Base-by-base conservation (phyloP, 2,113 vertebrate genomes). In the Okapia johnstoni region DNA sequence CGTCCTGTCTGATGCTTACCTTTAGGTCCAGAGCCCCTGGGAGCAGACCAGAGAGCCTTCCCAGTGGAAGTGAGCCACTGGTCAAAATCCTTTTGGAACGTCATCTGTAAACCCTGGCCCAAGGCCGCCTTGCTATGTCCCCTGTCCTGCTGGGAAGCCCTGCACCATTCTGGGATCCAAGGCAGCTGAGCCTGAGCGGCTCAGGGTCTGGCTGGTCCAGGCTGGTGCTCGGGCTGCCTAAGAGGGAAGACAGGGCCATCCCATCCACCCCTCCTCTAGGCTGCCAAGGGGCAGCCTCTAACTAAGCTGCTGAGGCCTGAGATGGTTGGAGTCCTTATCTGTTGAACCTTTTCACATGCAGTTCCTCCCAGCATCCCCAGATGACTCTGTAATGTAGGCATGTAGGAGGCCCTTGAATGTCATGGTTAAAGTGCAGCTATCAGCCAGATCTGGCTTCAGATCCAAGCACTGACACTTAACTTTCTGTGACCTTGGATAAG, bases 31-130 rank as follows among this genome's bases (percentile, higher is more conserved):
- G 97, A 83, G 93, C 92, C 57, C 93, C 79, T 97, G 2, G 96
- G 63, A 94, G 96, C 93, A 97, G 98, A 86, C 95, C 77, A 57
- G 95, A 97, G 96, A 93, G 97, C 96, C 98, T 98, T 98, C 97
- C 98, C 98, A 94, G 61, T 98, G 98, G 97, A 98, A 98, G 98
- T 16, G 36, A 98, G 96, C 98, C 96, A 83, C 90, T 96, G 90
- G 93, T 93, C 87, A 96, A 92, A 93, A 97, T 97, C 97, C 97
- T 98, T 98, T 97, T 86, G 98, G 98, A 98, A 96, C 83, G 90
- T 90, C 91, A 93, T 94, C 97, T 93, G 96, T 92, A 98, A 97
- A 87, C 96, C 81, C 94, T 57, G 54, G 57, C 54, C 58, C 7
- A 1, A 26, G 30, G 25, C 60, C 21, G 1, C 12, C 33, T 57